Evolutionary conservation across 2,888 invertebrate species (phyloP).

Genomic region (Chromoteleia sp.): DNA sequence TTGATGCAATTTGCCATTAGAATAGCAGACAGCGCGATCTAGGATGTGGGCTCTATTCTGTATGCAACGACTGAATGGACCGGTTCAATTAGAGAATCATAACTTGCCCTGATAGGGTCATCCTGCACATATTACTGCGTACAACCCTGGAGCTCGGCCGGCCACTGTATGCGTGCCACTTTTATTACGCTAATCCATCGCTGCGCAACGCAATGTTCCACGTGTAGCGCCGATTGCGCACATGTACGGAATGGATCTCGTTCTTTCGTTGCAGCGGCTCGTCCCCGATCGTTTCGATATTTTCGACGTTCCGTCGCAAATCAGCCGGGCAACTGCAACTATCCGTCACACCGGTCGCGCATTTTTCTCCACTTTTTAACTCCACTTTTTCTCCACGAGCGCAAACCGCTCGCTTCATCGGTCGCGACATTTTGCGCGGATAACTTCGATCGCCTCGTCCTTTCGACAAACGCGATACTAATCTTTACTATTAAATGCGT

Average conservation of each 20-base stretch:
- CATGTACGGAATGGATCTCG: conserved; percentile 57
- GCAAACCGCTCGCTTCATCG: no score
- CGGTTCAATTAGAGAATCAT: conserved; percentile 84
- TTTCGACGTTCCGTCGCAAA: conserved; percentile 25
- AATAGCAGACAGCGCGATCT: conserved; percentile 78
- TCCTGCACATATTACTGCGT: conserved; percentile 80
- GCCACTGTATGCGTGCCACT: conserved; percentile 72
- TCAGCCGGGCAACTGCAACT: conserved; percentile 26
- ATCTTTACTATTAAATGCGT: no score
- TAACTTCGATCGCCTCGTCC: no score
- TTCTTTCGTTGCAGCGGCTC: conserved; percentile 43
- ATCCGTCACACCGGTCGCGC: conserved; percentile 42
- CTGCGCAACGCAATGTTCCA: conserved; percentile 69
- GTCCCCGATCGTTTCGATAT: conserved; percentile 37
- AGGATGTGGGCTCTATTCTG: conserved; percentile 81
- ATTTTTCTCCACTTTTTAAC: no score
- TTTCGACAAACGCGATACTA: no score
- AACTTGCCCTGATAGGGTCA: conserved; percentile 82
- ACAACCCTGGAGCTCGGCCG: conserved; percentile 72
- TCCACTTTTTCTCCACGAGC: no score
- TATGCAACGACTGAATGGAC: conserved; percentile 80
- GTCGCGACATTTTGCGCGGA: no score
- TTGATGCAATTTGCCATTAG: conserved; percentile 82
- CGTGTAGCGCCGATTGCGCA: conserved; percentile 62
- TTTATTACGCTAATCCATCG: conserved; percentile 78